These are phyloP conservation scores for Pemphigus obesinymphae DNA, from an alignment of 1,140 invertebrate species.

Conservation along the genomic window DNA sequence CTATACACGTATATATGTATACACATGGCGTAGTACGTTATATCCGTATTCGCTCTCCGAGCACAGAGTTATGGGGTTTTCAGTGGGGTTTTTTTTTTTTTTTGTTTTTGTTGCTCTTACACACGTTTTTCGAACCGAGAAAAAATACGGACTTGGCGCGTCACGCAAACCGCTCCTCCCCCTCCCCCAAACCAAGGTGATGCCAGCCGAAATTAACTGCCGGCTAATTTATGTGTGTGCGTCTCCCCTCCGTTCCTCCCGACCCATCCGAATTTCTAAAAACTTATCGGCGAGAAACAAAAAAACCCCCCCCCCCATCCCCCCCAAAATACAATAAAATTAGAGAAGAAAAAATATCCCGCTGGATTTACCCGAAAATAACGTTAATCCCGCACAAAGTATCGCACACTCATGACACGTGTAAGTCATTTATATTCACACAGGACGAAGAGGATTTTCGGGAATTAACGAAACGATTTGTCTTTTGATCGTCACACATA, in stretches of 20 bases:
- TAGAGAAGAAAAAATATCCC: not conserved
- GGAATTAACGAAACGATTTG: conserved; percentile 26
- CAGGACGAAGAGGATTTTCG: not conserved
- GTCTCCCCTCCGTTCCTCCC: not conserved
- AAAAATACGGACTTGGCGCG: conserved; percentile 18
- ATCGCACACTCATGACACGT: not conserved
- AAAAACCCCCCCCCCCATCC: not conserved
- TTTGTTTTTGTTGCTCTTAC: too few relatives aligned
- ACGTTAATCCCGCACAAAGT: not conserved
- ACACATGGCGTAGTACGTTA: not conserved
- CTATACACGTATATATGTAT: not conserved
- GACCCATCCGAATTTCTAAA: too few relatives aligned
- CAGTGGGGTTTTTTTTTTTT: conserved; percentile 19
- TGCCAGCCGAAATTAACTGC: conserved; percentile 32
- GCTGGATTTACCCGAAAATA: conserved; percentile 26
- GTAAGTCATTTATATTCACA: not conserved
- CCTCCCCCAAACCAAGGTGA: not conserved
- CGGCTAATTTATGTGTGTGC: conserved; percentile 31
- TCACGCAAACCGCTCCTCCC: not conserved
- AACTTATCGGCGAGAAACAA: not conserved
- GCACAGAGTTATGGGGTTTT: not conserved
- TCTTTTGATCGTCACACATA: not conserved
- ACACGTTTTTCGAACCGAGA: not conserved
- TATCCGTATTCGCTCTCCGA: not conserved
- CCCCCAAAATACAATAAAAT: too few relatives aligned